These are phyloP conservation scores for Enteromius trimaculatus DNA, from an alignment of 2,797 vertebrate species.

Conservation along the genomic window DNA sequence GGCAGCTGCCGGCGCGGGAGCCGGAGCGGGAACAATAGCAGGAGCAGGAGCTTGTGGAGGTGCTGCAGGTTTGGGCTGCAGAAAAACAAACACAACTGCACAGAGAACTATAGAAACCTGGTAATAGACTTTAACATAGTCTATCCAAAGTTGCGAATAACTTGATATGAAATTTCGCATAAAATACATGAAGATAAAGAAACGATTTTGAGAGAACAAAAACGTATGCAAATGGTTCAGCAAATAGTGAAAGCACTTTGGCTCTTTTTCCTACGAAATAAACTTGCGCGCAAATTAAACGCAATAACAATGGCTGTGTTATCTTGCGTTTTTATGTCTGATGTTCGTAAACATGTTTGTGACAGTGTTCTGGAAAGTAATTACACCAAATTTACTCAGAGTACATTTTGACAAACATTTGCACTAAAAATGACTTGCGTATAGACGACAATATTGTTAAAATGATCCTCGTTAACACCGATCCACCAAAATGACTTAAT, in stretches of 20 bases:
- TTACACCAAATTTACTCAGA: background rate
- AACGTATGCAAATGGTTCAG: too few species aligned
- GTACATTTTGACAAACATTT: background rate
- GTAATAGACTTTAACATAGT: background rate
- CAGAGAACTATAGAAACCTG: constrained; percentile 34
- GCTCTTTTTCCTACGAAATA: background rate
- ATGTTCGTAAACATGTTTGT: background rate
- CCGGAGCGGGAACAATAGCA: constrained; percentile 4
- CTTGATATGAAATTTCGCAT: background rate
- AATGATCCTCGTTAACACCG: background rate
- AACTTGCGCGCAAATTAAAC: background rate
- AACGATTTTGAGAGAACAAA: background rate
- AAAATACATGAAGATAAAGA: background rate
- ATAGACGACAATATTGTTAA: background rate
- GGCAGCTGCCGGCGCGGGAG: background rate
- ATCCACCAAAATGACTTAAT: background rate
- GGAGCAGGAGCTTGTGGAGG: constrained; percentile 56
- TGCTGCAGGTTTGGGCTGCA: constrained; percentile 71
- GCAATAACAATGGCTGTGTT: background rate
- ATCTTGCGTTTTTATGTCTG: background rate
- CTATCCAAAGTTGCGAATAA: background rate
- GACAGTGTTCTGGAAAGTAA: background rate
- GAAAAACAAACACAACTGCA: constrained; percentile 52
- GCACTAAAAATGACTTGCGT: background rate
- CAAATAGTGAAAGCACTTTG: background rate